Evolutionary conservation across 2,113 vertebrate genomes (phyloP).

Genomic region (Butorides virescens): DNA sequence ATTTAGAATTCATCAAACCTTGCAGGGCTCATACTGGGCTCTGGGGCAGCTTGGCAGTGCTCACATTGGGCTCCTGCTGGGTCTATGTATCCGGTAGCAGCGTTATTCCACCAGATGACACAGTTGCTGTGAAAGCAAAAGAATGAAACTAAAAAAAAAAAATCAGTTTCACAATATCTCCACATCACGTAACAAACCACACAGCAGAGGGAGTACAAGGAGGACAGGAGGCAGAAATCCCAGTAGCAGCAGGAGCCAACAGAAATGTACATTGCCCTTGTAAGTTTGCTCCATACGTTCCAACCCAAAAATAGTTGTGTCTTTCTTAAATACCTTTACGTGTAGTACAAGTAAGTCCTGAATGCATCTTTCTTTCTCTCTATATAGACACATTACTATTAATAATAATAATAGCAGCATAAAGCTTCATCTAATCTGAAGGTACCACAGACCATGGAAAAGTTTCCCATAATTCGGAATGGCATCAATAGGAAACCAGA

Average conservation of each 20-base stretch:
- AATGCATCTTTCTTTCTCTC: background rate
- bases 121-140: background rate
- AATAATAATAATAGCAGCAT: background rate
- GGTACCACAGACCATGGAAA: background rate
- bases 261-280: background rate
- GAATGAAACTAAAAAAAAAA: background rate
- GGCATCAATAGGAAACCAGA: background rate
- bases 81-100: background rate
- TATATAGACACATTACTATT: background rate
- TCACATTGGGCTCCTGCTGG: constrained; percentile 53
- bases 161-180: background rate
- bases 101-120: background rate
- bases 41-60: constrained; percentile 45
- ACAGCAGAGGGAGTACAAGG: background rate
- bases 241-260: background rate
- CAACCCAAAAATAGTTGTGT: background rate
- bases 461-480: background rate
- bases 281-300: background rate
- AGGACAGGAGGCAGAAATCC: background rate
- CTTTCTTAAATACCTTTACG: background rate
- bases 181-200: rapidly evolving
- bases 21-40: constrained; percentile 64
- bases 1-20: constrained; percentile 64
- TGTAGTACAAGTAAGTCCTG: background rate
- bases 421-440: background rate